phyloP scores from a whole-genome alignment of 2,113 vertebrate genomes.

The Notothenia coriiceps region DNA sequence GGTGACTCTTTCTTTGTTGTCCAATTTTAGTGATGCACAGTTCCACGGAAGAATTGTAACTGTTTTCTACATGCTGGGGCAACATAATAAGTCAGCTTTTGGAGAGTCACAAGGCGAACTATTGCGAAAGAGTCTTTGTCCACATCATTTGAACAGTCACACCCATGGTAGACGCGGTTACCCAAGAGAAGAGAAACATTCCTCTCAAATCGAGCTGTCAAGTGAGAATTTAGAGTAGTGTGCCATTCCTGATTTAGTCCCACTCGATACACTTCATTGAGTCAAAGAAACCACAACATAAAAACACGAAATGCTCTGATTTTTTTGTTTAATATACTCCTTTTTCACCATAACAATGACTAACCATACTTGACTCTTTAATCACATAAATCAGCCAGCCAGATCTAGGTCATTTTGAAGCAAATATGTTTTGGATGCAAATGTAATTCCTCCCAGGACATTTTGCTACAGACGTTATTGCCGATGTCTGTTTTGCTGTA shows the following conservation, averaged over 20 bases:
- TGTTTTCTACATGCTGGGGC: constrained; percentile 18
- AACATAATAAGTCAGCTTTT: constrained; percentile 40
- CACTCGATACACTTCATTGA: not conserved
- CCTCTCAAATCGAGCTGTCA: constrained; percentile 18
- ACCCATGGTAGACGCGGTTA: constrained; percentile 41
- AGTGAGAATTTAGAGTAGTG: constrained; percentile 3
- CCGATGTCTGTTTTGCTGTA: constrained; percentile 26
- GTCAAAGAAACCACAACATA: not conserved
- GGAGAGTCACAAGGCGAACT: constrained; percentile 34
- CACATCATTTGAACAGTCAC: constrained; percentile 56
- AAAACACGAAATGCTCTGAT: not conserved
- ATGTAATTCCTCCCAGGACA: constrained; percentile 15
- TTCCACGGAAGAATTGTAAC: not conserved
- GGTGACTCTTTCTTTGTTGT: not conserved
- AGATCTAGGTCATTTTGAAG: constrained; percentile 24
- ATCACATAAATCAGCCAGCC: not conserved
- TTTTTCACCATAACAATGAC: not conserved
- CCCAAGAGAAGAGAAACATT: constrained; percentile 39
- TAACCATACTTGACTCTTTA: not conserved
- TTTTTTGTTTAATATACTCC: not conserved
- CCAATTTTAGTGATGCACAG: constrained; percentile 1
- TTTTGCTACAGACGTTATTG: constrained; percentile 26
- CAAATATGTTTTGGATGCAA: constrained; percentile 17
- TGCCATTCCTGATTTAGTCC: constrained; percentile 17
- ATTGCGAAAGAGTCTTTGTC: constrained; percentile 61